phyloP scores from a whole-genome alignment of 2,113 vertebrate species.

The Corythaixoides concolor region DNA sequence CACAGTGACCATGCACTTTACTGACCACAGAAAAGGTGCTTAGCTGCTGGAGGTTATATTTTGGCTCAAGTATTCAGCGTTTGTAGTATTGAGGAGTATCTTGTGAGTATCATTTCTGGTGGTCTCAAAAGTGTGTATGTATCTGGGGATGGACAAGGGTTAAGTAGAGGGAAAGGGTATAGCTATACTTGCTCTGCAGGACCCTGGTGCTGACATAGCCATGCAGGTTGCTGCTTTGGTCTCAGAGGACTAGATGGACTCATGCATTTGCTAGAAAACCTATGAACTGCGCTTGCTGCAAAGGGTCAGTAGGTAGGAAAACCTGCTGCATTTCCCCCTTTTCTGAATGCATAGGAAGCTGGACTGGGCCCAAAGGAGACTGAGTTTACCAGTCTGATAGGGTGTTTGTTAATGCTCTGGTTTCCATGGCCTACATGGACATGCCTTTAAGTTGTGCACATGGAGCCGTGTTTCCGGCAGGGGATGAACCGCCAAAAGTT shows the following conservation, averaged over 20 bases:
- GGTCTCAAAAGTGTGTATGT: neutral
- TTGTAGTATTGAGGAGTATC: neutral
- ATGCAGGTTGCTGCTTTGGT: neutral
- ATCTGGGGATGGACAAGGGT: neutral
- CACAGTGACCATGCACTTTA: neutral
- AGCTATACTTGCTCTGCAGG: neutral
- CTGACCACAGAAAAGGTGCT: neutral
- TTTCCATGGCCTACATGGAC: neutral
- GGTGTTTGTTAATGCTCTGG: neutral
- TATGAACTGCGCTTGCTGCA: neutral
- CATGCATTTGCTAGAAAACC: neutral
- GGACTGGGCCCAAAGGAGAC: neutral
- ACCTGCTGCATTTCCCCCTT: neutral
- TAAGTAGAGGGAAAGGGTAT: neutral
- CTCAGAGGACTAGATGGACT: neutral
- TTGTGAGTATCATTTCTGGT: neutral
- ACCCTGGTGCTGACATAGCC: neutral
- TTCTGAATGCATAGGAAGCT: neutral
- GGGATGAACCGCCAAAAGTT: neutral
- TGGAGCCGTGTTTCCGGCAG: neutral
- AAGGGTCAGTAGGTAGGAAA: neutral
- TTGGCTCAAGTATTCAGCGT: neutral
- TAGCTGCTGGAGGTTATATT: neutral
- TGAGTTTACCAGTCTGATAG: neutral
- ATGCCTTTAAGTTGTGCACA: neutral